Base-by-base conservation (phyloP, 2,113 vertebrate species). In the Machaerirhynchus nigripectus region DNA sequence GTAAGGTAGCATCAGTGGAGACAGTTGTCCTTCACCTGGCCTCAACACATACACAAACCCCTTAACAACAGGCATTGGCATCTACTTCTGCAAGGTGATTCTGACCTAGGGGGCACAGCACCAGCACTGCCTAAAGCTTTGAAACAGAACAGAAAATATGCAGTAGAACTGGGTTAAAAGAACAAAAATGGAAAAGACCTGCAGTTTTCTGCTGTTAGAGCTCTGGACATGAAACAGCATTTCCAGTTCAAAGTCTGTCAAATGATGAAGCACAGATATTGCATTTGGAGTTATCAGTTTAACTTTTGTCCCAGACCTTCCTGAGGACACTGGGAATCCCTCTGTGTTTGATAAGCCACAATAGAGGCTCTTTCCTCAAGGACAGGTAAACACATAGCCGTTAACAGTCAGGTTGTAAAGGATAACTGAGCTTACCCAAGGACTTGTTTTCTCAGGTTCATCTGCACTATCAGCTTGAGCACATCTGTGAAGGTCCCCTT, bases 241-340 rank as follows among this genome's bases (percentile, higher is more conserved):
- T 90, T 95, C 75, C 73, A 87, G 55, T 61, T 86, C 74, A 27
- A 89, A 91, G 33, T 40, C 46, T 73, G 50, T 39, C 74, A 87
- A 87, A 80, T 44, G 60, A 20, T 68, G 68, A 86, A 90, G 49
- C 61, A 78, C 73, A 71, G 70, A 40, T 12, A 76, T 33, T 47
- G 46, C 40, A 42, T 91, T 33, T 80, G 35, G 70, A 93, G 27
- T 76, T 96, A 89, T 59, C 75, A 47, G 35, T 90, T 83, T 69
- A 73, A 61, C 68, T 90, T 92, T 59, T 88, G 88, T 78, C 77
- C 88, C 86, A 94, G 73, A 84, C 40, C 42, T 94, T 60, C 47
- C 73, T 49, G 73, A 79, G 77, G 76, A 87, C 76, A 73, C 57
- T 46, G 47, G 76, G 57, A 92, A 89, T 79, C 26, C 65, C 53